Conservation (phyloP, 2,888 invertebrate species). For the Drosophila monieri region DNA sequence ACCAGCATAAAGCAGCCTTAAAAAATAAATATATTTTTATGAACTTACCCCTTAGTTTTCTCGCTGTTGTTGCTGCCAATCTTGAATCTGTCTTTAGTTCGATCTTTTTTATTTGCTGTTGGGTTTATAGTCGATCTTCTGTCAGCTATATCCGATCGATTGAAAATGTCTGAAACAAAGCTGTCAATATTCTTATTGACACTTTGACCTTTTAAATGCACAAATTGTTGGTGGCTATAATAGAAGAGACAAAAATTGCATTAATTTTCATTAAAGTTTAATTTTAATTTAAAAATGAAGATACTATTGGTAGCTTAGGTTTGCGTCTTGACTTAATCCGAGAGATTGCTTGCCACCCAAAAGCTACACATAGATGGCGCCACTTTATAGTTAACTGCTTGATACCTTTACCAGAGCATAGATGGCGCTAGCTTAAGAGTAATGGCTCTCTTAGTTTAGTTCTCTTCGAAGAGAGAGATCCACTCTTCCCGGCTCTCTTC, state of each 20-base stretch:
- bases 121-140: slow-evolving; percentile 33
- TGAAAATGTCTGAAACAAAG: slow-evolving; percentile 40
- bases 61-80: slow-evolving; percentile 23
- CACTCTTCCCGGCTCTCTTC: neutral
- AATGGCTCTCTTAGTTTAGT: neutral
- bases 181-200: slow-evolving; percentile 21
- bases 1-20: too few species aligned
- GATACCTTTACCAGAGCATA: neutral
- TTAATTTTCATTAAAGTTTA: neutral
- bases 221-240: slow-evolving; percentile 63
- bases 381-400: neutral
- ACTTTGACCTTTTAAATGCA: slow-evolving; percentile 53
- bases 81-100: slow-evolving; percentile 62
- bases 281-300: neutral
- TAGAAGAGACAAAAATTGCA: neutral
- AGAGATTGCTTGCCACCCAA: neutral
- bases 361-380: neutral
- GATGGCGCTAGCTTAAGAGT: neutral
- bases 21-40: neutral
- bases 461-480: neutral
- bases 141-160: slow-evolving; percentile 37
- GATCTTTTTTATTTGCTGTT: slow-evolving; percentile 41
- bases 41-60: slow-evolving; percentile 54
- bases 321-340: neutral
- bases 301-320: neutral